These are phyloP conservation scores for Hycleus phaleratus DNA, from an alignment of 1,140 invertebrate species.

Conservation along the genomic window DNA sequence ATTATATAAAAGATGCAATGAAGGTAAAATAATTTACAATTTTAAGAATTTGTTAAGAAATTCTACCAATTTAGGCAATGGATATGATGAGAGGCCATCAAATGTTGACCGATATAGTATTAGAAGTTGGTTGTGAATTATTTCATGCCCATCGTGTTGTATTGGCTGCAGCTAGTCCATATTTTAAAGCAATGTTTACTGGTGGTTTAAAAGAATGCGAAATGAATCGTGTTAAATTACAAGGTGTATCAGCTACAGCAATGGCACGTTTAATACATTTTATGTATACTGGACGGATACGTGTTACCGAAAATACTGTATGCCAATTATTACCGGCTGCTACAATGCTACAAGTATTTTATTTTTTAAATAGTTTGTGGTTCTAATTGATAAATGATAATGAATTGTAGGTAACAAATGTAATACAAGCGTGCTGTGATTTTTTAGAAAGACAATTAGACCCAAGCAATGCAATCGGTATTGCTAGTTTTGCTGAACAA, in stretches of 20 bases:
- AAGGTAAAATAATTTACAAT: conserved; percentile 46
- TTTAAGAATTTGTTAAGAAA: background rate
- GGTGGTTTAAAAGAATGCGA: conserved; percentile 79
- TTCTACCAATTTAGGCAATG: conserved; percentile 58
- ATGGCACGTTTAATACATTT: conserved; percentile 79
- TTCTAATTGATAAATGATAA: background rate
- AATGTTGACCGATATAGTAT: conserved; percentile 82
- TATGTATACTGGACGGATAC: conserved; percentile 84
- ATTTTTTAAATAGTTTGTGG: background rate
- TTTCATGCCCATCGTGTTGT: conserved; percentile 90
- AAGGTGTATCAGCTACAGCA: conserved; percentile 79
- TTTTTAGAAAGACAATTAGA: conserved; percentile 86
- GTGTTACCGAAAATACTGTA: conserved; percentile 83
- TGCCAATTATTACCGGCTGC: conserved; percentile 84
- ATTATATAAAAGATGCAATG: conserved; percentile 76
- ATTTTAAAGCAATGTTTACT: conserved; percentile 94
- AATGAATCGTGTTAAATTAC: conserved; percentile 75
- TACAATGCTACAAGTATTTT: conserved; percentile 83
- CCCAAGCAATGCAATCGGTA: conserved; percentile 89
- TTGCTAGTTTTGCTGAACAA: conserved; percentile 85
- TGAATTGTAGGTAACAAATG: conserved; percentile 63
- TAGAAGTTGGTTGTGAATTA: conserved; percentile 75
- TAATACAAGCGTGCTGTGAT: conserved; percentile 83
- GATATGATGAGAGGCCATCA: conserved; percentile 80
- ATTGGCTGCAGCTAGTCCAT: conserved; percentile 86